Evolutionary conservation across 2,888 invertebrate species (phyloP), one percentile per base, ranked within the genome.

Genomic region (Cryptus viduatorius): DNA sequence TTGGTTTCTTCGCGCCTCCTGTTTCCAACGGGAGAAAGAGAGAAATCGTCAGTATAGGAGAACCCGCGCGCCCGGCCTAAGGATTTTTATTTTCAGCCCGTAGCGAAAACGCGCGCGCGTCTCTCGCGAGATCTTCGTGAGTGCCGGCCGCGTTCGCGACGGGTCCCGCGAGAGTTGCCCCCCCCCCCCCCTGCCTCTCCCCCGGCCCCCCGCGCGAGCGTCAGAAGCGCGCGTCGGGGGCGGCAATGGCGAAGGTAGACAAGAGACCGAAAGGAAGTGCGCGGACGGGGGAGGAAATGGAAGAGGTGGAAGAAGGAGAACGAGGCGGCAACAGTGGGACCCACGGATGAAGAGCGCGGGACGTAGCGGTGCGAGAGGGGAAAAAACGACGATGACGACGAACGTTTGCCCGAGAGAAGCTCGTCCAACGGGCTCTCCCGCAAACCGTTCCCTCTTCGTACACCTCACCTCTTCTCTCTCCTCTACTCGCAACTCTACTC

Each of bases 81-180:
- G 64, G 72, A 59, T 83, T 85, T 81, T 86, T 84, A 56, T 84
- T 87, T 87, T 87, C 81, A 76, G 79, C 79, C 78, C 80, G 79
- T 79, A 75, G 80, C 59, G 68, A 81, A 75, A 12, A n/a, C 48
- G 48, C 64, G 64, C 65, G 79, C 24, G 64, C 53, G 37, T 1
- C 64, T 69, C 61, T 67, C 31, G 79, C 64, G 19, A 80, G 80
- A 84, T 80, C 85, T 83, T 72, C 71, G 67, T 19, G 71, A 67
- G 65, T 10, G 69, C 69, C 67, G 68, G 19, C 76, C 68, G n/a
- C 83, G 80, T 82, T 75, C 48, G 67, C 42, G 56, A 76, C 64
- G 78, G 71, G 5, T 44, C 46, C 44, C 48, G 48, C 59, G 73
- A 65, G 64, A 61, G 64, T n/a, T 37, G 42, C 37, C 37, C 8